phyloP scores from a whole-genome alignment of 2,113 vertebrate genomes.

The Synodontis membranacea region DNA sequence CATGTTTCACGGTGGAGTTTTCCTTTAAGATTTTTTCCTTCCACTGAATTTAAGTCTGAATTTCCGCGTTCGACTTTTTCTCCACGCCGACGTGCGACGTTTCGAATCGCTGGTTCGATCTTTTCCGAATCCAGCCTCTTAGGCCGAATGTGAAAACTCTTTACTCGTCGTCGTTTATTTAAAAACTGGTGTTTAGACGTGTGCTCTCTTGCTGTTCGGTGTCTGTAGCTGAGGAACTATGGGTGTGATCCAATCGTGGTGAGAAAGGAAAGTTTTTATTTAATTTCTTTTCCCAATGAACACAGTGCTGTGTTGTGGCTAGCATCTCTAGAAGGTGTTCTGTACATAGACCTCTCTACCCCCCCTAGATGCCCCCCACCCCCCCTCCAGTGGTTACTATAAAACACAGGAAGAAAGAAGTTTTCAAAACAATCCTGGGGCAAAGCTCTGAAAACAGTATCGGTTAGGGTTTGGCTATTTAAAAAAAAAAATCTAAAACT shows the following conservation, averaged over 20 bases:
- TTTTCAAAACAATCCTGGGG: too few relatives aligned
- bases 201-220: slow-evolving; percentile 76
- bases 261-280: slow-evolving; percentile 61
- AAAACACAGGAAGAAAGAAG: too few relatives aligned
- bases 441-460: too few relatives aligned
- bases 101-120: not conserved
- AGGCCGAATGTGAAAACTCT: slow-evolving; percentile 30
- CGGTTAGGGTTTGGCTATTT: too few relatives aligned
- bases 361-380: slow-evolving; percentile 56
- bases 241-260: slow-evolving; percentile 64
- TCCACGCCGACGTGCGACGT: slow-evolving; percentile 16
- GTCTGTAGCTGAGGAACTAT: slow-evolving; percentile 73
- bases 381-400: slow-evolving; percentile 56
- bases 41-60: not conserved
- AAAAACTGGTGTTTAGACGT: slow-evolving; percentile 70
- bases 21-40: not conserved
- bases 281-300: slow-evolving; percentile 44
- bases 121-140: not conserved
- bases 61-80: slow-evolving; percentile 42
- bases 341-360: slow-evolving; percentile 76
- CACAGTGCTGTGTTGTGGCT: slow-evolving; percentile 66
- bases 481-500: too few relatives aligned
- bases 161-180: slow-evolving; percentile 60
- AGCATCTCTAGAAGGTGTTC: slow-evolving; percentile 67
- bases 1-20: not conserved